A percentile compares a stretch with the other conserved stretches of the same genome.
phyloP scores from a whole-genome alignment of 2,888 invertebrate species.

The Girardia tigrina region DNA sequence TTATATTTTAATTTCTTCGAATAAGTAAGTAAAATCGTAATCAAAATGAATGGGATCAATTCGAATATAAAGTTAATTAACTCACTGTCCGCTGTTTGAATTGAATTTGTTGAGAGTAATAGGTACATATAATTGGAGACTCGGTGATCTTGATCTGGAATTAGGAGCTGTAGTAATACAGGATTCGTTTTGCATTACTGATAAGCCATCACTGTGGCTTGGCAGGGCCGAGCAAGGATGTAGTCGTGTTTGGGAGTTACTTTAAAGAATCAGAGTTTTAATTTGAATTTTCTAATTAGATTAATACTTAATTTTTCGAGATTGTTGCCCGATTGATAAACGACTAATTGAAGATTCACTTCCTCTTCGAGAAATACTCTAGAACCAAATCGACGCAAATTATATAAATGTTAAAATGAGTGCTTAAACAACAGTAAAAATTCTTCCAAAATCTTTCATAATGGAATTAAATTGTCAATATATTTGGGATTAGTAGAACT shows the following conservation, averaged over 20 bases:
- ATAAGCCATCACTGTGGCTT: not conserved
- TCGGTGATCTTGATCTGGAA: conserved; percentile 9
- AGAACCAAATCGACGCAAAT: not conserved
- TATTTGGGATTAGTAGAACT: too few relatives aligned
- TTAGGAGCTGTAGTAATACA: not conserved
- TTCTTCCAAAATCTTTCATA: too few relatives aligned
- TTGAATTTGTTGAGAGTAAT: not conserved
- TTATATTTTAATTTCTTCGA: too few relatives aligned
- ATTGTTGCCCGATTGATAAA: not conserved
- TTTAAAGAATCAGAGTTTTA: not conserved
- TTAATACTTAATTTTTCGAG: conserved; percentile 3
- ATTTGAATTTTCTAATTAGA: not conserved
- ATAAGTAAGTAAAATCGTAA: too few relatives aligned
- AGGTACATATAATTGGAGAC: not conserved
- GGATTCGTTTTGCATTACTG: not conserved
- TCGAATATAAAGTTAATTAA: not conserved
- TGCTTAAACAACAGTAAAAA: too few relatives aligned
- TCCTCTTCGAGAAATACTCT: not conserved
- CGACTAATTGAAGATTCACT: not conserved
- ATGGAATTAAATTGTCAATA: too few relatives aligned
- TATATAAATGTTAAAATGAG: too few relatives aligned
- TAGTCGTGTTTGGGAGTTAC: not conserved
- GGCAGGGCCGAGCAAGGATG: not conserved
- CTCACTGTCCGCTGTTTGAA: conserved; percentile 12
- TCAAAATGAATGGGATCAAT: too few relatives aligned